A percentile compares a stretch with the other conserved stretches of the same genome.
These are phyloP conservation scores for Microplitis manilae DNA, from an alignment of 2,888 invertebrate species.

Conservation along the genomic window DNA sequence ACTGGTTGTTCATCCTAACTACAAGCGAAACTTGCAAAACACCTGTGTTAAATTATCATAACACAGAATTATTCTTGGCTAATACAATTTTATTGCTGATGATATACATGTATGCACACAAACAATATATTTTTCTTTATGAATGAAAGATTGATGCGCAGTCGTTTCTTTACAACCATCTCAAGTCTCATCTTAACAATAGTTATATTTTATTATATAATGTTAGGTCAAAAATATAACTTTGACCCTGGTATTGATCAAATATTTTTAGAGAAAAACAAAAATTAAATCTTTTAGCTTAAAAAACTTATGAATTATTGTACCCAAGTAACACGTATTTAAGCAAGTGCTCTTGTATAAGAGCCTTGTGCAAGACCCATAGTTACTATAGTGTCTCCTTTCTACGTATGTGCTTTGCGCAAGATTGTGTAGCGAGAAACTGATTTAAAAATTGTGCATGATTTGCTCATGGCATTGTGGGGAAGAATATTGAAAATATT, in stretches of 20 bases:
- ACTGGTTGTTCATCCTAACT: constrained; percentile 15
- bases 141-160: constrained; percentile 1
- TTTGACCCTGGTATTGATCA: background rate
- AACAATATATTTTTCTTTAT: background rate
- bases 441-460: too few relatives aligned
- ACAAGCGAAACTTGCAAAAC: constrained; percentile 55
- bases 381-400: too few relatives aligned
- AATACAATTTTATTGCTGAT: constrained; percentile 58
- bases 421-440: too few relatives aligned
- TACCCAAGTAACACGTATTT: too few relatives aligned
- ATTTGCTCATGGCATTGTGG: too few relatives aligned
- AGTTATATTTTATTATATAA: background rate
- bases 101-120: constrained; percentile 51
- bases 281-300: too few relatives aligned
- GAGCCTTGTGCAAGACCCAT: too few relatives aligned
- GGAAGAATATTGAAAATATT: too few relatives aligned
- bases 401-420: too few relatives aligned
- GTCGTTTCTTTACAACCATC: background rate
- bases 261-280: too few relatives aligned
- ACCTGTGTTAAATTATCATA: constrained; percentile 65
- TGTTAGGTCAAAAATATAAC: background rate
- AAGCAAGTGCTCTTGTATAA: too few relatives aligned
- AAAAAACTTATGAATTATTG: too few relatives aligned
- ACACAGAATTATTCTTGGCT: constrained; percentile 62
- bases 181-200: background rate